Percentiles rank a stretch among this genome's conserved stretches.
Evolutionary conservation across 2,113 vertebrate species (phyloP).

Genomic region (Xenopus borealis): DNA sequence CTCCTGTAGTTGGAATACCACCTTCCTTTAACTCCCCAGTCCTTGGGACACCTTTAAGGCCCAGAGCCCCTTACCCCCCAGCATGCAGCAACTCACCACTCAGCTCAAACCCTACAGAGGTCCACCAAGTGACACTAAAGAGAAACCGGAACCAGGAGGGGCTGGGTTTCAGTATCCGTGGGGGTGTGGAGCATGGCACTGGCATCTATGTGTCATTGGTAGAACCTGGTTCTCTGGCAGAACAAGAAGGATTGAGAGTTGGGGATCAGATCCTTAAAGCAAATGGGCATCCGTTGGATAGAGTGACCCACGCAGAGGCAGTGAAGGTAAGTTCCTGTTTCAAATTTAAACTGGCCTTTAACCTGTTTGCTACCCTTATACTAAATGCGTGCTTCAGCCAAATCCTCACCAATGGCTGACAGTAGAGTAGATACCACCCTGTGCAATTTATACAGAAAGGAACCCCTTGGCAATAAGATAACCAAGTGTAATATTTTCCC

Average conservation of each 20-base stretch:
- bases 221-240: conserved; percentile 90
- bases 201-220: conserved; percentile 96
- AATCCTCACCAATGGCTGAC: too few species aligned
- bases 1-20: conserved; percentile 66
- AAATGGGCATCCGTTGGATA: conserved; percentile 87
- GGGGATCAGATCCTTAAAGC: conserved; percentile 94
- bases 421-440: too few species aligned
- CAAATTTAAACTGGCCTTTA: too few species aligned
- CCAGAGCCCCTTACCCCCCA: conserved; percentile 25
- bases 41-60: conserved; percentile 62
- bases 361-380: too few species aligned
- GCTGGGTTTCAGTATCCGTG: conserved; percentile 94
- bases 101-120: conserved; percentile 58
- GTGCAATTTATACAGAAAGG: too few species aligned
- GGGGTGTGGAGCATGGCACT: conserved; percentile 92
- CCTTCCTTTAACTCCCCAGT: conserved; percentile 45
- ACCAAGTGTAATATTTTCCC: too few species aligned
- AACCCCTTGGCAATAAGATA: too few species aligned
- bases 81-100: conserved; percentile 63
- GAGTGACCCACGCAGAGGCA: conserved; percentile 87
- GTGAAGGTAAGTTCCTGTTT: conserved; percentile 77
- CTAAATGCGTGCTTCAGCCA: too few species aligned
- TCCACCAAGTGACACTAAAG: conserved; percentile 82
- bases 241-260: conserved; percentile 85
- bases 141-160: conserved; percentile 90